Percentiles rank a stretch among this genome's conserved stretches.
phyloP scores from a whole-genome alignment of 2,113 vertebrate genomes.

The Misgurnus anguillicaudatus region DNA sequence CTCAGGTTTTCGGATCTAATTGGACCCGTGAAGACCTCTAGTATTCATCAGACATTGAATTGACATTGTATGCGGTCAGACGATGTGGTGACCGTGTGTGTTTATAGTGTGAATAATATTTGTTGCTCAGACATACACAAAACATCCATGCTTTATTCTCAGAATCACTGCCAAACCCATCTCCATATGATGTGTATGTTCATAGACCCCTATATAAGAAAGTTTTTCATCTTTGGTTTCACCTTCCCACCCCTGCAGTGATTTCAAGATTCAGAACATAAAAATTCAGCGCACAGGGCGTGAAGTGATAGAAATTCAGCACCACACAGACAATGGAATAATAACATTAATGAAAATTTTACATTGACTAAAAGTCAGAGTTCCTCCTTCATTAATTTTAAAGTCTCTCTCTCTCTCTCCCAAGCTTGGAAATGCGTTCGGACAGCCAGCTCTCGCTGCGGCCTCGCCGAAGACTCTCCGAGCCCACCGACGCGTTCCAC shows the following conservation, averaged over 20 bases:
- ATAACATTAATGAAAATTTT: constrained; percentile 75
- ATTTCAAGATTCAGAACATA: constrained; percentile 65
- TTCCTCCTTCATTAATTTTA: constrained; percentile 72
- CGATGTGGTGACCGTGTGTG: no score
- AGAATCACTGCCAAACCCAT: no score
- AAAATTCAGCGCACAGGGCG: constrained; percentile 68
- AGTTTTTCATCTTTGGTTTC: not conserved
- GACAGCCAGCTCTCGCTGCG: constrained; percentile 49
- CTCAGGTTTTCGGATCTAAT: no score
- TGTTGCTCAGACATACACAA: no score
- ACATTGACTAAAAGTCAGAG: constrained; percentile 70
- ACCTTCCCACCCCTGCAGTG: constrained; percentile 18
- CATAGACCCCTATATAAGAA: not conserved
- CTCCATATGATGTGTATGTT: not conserved
- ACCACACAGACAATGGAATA: constrained; percentile 71
- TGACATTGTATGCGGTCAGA: no score
- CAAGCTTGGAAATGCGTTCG: constrained; percentile 52
- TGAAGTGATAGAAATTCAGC: constrained; percentile 70
- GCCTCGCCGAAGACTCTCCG: constrained; percentile 31
- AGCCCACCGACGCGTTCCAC: constrained; percentile 34
- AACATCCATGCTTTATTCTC: no score
- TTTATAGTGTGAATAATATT: no score
- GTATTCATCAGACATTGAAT: no score
- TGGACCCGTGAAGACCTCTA: no score
- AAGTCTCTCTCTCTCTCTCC: constrained; percentile 56